Evolutionary conservation across 2,113 vertebrate species (phyloP).

Genomic region (Gambusia holbrooki): DNA sequence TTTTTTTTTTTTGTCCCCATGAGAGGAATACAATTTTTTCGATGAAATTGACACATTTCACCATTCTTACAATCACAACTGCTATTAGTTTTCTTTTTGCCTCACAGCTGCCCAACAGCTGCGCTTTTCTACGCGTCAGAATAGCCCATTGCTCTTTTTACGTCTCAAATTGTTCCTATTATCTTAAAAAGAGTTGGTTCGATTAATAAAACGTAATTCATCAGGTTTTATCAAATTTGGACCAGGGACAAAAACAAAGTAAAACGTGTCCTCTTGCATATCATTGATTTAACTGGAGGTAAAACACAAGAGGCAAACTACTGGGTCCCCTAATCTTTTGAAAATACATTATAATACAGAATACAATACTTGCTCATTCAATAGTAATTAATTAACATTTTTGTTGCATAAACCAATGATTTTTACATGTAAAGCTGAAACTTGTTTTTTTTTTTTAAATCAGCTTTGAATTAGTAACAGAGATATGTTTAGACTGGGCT

Average conservation of each 20-base stretch:
- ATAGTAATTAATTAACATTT: too few relatives aligned
- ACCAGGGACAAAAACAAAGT: background rate
- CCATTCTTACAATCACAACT: background rate
- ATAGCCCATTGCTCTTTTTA: slow-evolving; percentile 31
- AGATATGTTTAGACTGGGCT: background rate
- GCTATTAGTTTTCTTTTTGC: background rate
- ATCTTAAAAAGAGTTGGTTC: slow-evolving; percentile 69
- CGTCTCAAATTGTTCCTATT: slow-evolving; percentile 8
- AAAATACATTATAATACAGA: background rate
- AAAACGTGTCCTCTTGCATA: background rate
- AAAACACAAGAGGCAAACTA: background rate
- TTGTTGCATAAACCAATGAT: background rate
- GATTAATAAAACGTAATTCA: background rate
- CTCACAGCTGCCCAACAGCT: background rate
- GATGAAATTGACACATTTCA: background rate
- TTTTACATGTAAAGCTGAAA: background rate
- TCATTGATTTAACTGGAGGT: background rate
- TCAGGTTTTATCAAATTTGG: slow-evolving; percentile 2
- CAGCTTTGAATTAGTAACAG: background rate
- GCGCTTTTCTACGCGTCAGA: slow-evolving; percentile 10
- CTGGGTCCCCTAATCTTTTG: background rate
- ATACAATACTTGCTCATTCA: background rate
- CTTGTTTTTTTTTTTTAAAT: too few relatives aligned
- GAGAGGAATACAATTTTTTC: background rate
- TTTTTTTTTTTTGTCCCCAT: background rate